Percentiles rank a stretch among this genome's conserved stretches.
phyloP scores from a whole-genome alignment of 2,797 vertebrate species.

The Babyrousa celebensis region DNA sequence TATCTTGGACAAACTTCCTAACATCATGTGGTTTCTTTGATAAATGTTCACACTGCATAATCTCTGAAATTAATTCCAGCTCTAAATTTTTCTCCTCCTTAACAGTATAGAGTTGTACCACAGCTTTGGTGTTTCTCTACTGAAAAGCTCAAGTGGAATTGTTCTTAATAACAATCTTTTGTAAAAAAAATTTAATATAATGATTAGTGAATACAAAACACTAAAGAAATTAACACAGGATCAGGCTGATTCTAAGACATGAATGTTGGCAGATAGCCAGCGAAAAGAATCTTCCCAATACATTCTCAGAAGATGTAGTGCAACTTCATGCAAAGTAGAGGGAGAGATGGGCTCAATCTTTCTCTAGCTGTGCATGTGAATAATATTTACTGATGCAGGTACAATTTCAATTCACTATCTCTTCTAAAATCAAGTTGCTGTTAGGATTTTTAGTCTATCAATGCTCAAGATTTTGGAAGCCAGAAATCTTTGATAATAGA shows the following conservation, averaged over 20 bases:
- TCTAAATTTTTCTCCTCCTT: slow-evolving; percentile 29
- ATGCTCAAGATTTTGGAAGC: not conserved
- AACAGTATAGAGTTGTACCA: not conserved
- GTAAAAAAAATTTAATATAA: not conserved
- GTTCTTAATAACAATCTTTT: not conserved
- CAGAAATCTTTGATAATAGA: not conserved
- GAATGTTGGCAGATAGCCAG: not conserved
- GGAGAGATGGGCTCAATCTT: not conserved
- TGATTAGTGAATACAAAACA: not conserved
- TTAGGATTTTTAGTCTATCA: not conserved
- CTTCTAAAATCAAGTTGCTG: slow-evolving; percentile 40
- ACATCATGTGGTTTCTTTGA: not conserved
- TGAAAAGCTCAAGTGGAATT: not conserved
- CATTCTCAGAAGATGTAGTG: not conserved
- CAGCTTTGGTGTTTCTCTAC: not conserved
- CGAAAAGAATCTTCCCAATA: not conserved
- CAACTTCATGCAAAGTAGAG: not conserved
- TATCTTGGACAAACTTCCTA: slow-evolving; percentile 22
- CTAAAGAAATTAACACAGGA: not conserved
- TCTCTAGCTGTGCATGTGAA: not conserved
- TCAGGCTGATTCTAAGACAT: not conserved
- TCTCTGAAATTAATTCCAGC: not conserved
- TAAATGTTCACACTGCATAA: not conserved
- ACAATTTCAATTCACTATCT: not conserved
- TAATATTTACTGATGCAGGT: slow-evolving; percentile 11